Percentiles rank a stretch among this genome's conserved stretches.
phyloP scores from a whole-genome alignment of 2,113 vertebrate genomes.

The Microcebus lehilahytsara region DNA sequence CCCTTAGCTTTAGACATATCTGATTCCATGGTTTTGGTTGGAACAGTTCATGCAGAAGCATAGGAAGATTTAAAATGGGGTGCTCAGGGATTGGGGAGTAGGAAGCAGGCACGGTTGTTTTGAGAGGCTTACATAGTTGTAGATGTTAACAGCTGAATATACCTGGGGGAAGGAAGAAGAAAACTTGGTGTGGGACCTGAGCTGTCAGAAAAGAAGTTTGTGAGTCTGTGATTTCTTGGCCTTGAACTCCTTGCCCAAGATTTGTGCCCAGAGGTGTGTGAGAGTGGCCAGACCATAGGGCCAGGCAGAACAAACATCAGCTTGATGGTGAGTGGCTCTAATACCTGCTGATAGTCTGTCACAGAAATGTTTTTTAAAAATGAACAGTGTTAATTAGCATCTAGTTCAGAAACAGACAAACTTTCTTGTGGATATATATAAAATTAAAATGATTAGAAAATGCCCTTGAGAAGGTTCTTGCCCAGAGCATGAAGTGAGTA shows the following conservation, averaged over 20 bases:
- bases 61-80: background rate
- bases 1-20: background rate
- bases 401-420: background rate
- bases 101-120: background rate
- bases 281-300: background rate
- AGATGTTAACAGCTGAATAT: background rate
- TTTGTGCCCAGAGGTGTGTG: background rate
- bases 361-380: background rate
- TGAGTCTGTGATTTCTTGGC: background rate
- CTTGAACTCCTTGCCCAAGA: background rate
- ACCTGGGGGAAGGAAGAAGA: background rate
- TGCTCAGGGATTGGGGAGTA: no score
- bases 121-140: no score
- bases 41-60: background rate
- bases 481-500: background rate
- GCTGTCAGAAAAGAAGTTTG: background rate
- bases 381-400: background rate
- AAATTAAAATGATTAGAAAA: background rate
- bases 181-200: background rate
- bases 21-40: background rate
- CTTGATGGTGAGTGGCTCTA: background rate
- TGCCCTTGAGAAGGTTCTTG: background rate
- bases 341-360: background rate
- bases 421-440: fast-evolving
- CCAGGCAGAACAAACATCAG: background rate